Evolutionary conservation across 2,113 vertebrate species (phyloP).

Genomic region (Salvator merianae): DNA sequence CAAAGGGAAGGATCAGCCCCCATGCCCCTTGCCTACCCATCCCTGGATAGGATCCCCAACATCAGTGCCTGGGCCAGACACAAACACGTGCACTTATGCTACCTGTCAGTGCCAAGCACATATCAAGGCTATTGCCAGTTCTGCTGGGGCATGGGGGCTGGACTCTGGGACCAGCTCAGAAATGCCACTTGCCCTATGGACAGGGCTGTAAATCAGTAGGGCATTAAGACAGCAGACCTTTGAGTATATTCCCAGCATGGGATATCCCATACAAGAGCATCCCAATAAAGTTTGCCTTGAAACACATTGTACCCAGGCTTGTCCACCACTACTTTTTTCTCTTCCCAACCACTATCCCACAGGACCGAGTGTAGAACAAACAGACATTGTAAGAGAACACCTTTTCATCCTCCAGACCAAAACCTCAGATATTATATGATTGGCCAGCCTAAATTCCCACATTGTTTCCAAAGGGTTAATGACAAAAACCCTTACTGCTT

Average conservation of each 20-base stretch:
- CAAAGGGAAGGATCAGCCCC: constrained; percentile 50
- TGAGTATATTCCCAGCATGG: neutral
- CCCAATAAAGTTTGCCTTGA: neutral
- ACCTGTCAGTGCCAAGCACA: neutral
- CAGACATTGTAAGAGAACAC: neutral
- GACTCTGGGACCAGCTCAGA: constrained; percentile 35
- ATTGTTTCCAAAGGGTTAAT: neutral
- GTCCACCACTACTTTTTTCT: neutral
- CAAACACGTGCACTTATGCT: constrained; percentile 12
- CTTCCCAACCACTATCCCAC: neutral
- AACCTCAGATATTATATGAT: constrained; percentile 7
- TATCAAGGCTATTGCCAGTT: constrained; percentile 11
- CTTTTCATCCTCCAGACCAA: neutral
- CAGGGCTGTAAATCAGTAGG: constrained; percentile 12
- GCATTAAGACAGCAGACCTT: neutral
- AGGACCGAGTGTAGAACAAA: neutral
- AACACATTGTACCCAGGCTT: constrained; percentile 3
- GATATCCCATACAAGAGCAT: constrained; percentile 2
- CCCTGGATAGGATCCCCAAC: neutral
- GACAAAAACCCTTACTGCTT: neutral
- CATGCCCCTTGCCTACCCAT: constrained; percentile 14
- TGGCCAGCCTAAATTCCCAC: constrained; percentile 1
- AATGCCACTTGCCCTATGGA: constrained; percentile 8
- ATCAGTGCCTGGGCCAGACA: neutral
- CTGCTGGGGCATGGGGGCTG: constrained; percentile 20